A percentile compares a stretch with the other conserved stretches of the same genome.
Conservation (phyloP, 1,140 invertebrate genomes). For the Stegodyphus dumicola region DNA sequence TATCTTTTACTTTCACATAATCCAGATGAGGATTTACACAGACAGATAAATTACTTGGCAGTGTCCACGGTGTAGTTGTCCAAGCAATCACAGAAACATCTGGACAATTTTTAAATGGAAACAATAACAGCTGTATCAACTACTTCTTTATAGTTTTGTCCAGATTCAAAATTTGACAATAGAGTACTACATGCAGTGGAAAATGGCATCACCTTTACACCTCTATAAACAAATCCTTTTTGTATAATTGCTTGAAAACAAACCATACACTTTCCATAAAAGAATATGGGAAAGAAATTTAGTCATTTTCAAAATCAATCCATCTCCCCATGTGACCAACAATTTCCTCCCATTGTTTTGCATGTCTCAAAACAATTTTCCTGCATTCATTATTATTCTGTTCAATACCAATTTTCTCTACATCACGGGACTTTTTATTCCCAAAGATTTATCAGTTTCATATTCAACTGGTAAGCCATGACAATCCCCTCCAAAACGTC, state of each 20-base stretch:
- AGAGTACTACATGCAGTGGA: constrained; percentile 98
- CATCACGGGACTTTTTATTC: too few relatives aligned
- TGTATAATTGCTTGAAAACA: constrained; percentile 95
- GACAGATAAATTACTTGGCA: constrained; percentile 95
- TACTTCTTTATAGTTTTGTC: constrained; percentile 99
- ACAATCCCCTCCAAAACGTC: too few relatives aligned
- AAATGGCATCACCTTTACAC: constrained; percentile 92
- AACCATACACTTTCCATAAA: constrained; percentile 99
- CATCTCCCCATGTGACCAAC: constrained; percentile 92
- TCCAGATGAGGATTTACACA: constrained; percentile 92
- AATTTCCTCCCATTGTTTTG: too few relatives aligned
- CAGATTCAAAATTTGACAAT: constrained; percentile 98
- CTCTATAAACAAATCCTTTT: constrained; percentile 97
- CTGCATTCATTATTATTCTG: too few relatives aligned
- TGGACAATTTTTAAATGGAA: constrained; percentile 81
- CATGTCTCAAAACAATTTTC: too few relatives aligned
- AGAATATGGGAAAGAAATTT: constrained; percentile 97
- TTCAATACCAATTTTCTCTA: too few relatives aligned
- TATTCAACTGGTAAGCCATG: too few relatives aligned
- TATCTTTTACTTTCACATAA: constrained; percentile 82
- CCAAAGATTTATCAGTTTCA: too few relatives aligned
- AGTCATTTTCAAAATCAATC: constrained; percentile 99
- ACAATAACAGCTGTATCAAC: constrained; percentile 94
- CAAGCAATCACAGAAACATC: constrained; percentile 86
- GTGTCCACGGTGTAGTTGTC: constrained; percentile 99